Percentiles rank a stretch among this genome's conserved stretches.
phyloP scores from a whole-genome alignment of 2,888 invertebrate genomes.

The Leptopilina myrica region DNA sequence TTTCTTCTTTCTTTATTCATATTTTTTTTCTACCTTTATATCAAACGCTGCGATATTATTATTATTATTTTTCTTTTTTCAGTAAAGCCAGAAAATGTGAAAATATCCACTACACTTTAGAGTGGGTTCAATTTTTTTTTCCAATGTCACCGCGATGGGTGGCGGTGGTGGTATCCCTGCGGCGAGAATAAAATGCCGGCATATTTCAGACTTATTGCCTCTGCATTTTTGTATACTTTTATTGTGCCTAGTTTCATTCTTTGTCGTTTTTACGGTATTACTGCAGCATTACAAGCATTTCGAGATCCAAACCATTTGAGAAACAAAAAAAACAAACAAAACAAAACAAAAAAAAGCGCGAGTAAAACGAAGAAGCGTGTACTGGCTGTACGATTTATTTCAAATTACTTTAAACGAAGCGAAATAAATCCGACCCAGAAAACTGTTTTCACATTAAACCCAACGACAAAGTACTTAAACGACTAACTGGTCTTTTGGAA shows the following conservation, averaged over 20 bases:
- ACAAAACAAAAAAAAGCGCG: background rate
- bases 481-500: conserved; percentile 17
- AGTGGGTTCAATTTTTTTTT: conserved; percentile 13
- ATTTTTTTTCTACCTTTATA: background rate
- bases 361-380: conserved; percentile 26
- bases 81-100: background rate
- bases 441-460: conserved; percentile 17
- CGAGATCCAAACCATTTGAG: background rate
- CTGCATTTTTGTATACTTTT: conserved; percentile 42
- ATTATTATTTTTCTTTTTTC: no score
- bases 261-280: conserved; percentile 32
- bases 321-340: background rate
- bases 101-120: conserved; percentile 29
- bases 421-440: conserved; percentile 22
- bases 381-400: conserved; percentile 14
- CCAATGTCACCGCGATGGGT: conserved; percentile 15
- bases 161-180: conserved; percentile 40
- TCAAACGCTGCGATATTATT: background rate
- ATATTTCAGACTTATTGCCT: conserved; percentile 49
- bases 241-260: conserved; percentile 43
- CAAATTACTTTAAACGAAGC: conserved; percentile 23
- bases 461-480: conserved; percentile 11
- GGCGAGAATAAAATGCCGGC: conserved; percentile 47
- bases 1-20: background rate
- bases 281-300: conserved; percentile 26